These are phyloP conservation scores for Amazona vittata DNA, from an alignment of 2,113 vertebrate genomes.

Conservation along the genomic window DNA sequence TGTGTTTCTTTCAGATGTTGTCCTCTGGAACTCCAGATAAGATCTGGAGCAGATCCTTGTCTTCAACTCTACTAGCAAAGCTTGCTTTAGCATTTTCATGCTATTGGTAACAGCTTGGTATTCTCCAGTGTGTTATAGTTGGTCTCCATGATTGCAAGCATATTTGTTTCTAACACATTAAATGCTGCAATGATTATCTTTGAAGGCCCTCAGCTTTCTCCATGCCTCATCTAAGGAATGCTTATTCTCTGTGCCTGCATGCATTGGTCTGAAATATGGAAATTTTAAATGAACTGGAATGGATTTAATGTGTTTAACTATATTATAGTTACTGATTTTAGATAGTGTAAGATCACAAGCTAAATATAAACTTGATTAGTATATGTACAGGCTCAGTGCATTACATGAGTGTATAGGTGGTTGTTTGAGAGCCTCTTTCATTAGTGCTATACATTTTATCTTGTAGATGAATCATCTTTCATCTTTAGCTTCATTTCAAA, in stretches of 20 bases:
- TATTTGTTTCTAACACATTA: background rate
- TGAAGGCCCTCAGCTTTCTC: background rate
- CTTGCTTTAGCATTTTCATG: background rate
- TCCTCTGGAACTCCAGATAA: background rate
- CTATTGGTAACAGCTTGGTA: background rate
- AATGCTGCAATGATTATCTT: background rate
- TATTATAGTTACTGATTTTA: background rate
- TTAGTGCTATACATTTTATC: background rate
- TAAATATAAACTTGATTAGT: background rate
- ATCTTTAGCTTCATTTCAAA: background rate
- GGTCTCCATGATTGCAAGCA: rapidly evolving
- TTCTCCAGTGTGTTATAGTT: background rate
- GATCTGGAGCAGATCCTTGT: background rate
- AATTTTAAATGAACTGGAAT: background rate
- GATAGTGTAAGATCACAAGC: background rate
- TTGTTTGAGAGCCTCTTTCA: background rate
- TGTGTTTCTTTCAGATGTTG: background rate
- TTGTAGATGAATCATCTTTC: constrained; percentile 1
- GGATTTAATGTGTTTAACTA: background rate
- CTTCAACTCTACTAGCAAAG: background rate
- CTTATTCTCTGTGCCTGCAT: background rate
- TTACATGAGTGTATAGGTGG: background rate
- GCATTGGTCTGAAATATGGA: background rate
- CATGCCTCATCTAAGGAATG: background rate
- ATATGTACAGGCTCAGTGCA: background rate